Evolutionary conservation across 2,113 vertebrate genomes (phyloP).

Genomic region (Tinamus guttatus): DNA sequence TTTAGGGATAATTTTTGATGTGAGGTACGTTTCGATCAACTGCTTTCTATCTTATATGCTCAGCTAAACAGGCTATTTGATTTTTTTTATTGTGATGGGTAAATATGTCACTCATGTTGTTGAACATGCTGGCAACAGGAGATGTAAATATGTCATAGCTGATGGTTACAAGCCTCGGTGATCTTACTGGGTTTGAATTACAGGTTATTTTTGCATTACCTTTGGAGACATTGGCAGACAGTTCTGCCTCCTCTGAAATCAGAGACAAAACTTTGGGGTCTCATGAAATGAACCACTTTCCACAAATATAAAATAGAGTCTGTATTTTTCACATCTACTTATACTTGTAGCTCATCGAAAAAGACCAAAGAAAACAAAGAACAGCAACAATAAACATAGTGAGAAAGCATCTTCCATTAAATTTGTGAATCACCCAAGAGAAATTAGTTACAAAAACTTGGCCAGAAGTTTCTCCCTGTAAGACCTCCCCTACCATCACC

Average conservation of each 20-base stretch:
- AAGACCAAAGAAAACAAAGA: not conserved
- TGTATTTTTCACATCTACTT: not conserved
- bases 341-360: not conserved
- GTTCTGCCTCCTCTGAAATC: not conserved
- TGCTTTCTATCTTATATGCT: constrained; percentile 29
- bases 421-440: not conserved
- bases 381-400: not conserved
- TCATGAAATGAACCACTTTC: not conserved
- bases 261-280: not conserved
- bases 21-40: constrained; percentile 60
- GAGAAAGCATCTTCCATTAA: not conserved
- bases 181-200: constrained; percentile 30
- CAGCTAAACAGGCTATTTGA: constrained; percentile 64
- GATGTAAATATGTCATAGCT: constrained; percentile 58
- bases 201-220: constrained; percentile 15
- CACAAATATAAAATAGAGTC: not conserved
- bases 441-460: not conserved
- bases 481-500: not conserved
- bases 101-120: constrained; percentile 69
- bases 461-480: not conserved
- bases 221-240: not conserved
- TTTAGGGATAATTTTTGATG: constrained; percentile 68
- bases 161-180: constrained; percentile 38
- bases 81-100: constrained; percentile 42
- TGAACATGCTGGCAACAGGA: constrained; percentile 56